These are phyloP conservation scores for Myotis lucifugus DNA, from an alignment of 2,113 vertebrate species.

Conservation along the genomic window DNA sequence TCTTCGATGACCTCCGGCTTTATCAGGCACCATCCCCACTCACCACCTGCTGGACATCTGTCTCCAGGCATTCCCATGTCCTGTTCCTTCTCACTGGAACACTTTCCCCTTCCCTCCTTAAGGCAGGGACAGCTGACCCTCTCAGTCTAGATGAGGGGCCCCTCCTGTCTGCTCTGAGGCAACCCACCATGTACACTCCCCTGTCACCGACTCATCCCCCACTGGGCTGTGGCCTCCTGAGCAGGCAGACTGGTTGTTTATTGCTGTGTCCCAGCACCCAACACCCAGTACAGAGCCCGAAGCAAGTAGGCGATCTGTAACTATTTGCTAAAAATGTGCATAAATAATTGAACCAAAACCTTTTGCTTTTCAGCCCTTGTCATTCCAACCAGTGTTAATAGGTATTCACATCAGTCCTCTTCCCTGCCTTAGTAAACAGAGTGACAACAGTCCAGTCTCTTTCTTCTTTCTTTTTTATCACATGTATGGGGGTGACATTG, in stretches of 20 bases:
- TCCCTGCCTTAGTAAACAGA: background rate
- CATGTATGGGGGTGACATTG: background rate
- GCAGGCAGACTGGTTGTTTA: background rate
- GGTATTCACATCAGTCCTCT: rapidly evolving
- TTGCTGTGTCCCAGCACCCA: background rate
- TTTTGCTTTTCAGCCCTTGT: background rate
- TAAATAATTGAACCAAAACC: background rate
- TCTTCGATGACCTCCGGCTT: background rate
- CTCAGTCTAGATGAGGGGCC: too few relatives aligned
- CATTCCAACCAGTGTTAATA: rapidly evolving
- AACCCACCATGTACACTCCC: background rate
- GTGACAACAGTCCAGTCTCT: background rate
- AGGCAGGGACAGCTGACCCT: background rate
- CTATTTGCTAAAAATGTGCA: background rate
- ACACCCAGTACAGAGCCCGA: background rate
- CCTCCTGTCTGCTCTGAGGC: background rate
- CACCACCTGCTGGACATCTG: background rate
- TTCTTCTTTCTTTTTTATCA: background rate
- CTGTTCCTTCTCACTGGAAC: background rate
- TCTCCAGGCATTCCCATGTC: background rate
- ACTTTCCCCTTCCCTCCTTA: background rate
- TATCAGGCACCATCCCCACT: rapidly evolving
- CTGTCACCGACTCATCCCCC: background rate
- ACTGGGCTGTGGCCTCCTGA: background rate
- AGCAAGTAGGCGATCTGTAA: background rate